These are phyloP conservation scores for Pogonus chalceus DNA, from an alignment of 1,140 invertebrate species.

Conservation along the genomic window DNA sequence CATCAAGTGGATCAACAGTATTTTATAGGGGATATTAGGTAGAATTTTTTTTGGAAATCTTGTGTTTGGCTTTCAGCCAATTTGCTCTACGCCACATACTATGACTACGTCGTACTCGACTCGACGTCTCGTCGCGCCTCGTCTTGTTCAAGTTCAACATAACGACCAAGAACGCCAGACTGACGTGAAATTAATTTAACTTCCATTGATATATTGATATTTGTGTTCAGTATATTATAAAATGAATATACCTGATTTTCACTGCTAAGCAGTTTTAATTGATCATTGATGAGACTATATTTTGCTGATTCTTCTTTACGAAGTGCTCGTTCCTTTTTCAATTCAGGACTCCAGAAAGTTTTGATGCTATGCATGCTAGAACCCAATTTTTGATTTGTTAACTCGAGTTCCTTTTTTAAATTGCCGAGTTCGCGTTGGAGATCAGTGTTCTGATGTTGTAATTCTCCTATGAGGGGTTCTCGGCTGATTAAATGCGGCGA, in stretches of 20 bases:
- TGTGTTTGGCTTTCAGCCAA: no score
- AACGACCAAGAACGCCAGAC: no score
- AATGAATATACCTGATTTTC: constrained; percentile 78
- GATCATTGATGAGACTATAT: constrained; percentile 93
- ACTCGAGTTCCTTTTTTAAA: constrained; percentile 91
- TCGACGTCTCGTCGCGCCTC: no score
- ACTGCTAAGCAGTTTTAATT: constrained; percentile 89
- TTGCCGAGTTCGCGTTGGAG: constrained; percentile 92
- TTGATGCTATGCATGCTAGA: constrained; percentile 99
- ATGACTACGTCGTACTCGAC: no score
- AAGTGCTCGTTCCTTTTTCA: constrained; percentile 94
- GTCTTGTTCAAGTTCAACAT: no score
- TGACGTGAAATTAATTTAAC: background rate
- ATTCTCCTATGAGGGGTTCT: constrained; percentile 70
- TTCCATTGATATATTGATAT: background rate
- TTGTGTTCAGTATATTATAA: background rate
- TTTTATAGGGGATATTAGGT: no score
- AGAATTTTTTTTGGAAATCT: no score
- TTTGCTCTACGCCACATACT: no score
- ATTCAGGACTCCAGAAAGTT: constrained; percentile 98
- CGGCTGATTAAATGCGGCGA: constrained; percentile 49
- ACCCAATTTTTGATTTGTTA: constrained; percentile 95
- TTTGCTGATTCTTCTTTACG: constrained; percentile 97
- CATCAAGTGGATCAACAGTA: no score
- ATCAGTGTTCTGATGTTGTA: constrained; percentile 91